These are phyloP conservation scores for Hyaena hyaena DNA, from an alignment of 2,113 vertebrate genomes.

Conservation along the genomic window DNA sequence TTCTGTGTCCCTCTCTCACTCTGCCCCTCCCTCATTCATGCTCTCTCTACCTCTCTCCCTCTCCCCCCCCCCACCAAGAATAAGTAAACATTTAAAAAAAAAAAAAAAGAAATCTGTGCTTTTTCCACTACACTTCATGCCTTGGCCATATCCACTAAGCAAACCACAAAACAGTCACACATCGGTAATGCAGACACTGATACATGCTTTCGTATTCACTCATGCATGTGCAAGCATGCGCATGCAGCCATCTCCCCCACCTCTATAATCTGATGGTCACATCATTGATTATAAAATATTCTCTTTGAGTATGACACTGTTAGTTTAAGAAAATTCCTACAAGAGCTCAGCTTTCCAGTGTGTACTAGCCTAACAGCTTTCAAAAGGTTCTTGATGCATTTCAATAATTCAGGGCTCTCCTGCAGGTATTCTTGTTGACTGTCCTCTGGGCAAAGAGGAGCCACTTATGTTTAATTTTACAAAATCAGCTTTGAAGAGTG, in stretches of 20 bases:
- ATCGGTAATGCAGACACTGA: neutral
- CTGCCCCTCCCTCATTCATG: too few species aligned
- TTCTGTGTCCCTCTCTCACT: too few species aligned
- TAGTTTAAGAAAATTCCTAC: neutral
- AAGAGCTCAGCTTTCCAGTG: neutral
- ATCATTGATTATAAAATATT: neutral
- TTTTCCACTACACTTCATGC: neutral
- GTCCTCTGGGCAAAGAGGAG: neutral
- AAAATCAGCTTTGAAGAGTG: conserved; percentile 29
- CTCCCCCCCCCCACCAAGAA: too few species aligned
- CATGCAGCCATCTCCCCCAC: neutral
- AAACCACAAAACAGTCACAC: neutral
- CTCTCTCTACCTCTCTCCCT: too few species aligned
- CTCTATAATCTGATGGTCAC: neutral
- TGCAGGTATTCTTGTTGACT: neutral
- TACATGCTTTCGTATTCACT: too few species aligned
- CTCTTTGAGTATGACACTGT: neutral
- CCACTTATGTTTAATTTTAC: conserved; percentile 41
- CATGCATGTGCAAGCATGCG: fast-evolving
- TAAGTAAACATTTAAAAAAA: too few species aligned
- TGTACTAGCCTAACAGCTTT: neutral
- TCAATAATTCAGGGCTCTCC: neutral
- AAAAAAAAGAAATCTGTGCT: neutral
- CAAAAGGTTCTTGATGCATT: neutral
- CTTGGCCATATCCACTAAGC: neutral